Percentiles rank a stretch among this genome's conserved stretches.
These are phyloP conservation scores for Limonius californicus DNA, from an alignment of 1,140 invertebrate genomes.

Conservation along the genomic window DNA sequence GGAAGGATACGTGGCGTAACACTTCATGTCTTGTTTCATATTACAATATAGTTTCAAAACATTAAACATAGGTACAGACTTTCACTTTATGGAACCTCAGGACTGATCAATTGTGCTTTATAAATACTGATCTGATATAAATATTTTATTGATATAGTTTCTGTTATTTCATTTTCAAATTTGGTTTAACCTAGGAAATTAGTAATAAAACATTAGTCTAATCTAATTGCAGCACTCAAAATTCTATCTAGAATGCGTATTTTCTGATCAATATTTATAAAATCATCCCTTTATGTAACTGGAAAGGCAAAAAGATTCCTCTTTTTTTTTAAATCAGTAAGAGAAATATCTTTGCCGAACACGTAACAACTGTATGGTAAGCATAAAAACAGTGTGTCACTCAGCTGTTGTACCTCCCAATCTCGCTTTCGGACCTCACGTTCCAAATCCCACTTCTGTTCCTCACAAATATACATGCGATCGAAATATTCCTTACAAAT, in stretches of 20 bases:
- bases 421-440: slow-evolving; percentile 97
- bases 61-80: background rate
- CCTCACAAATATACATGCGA: slow-evolving; percentile 93
- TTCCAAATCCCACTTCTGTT: slow-evolving; percentile 99
- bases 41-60: slow-evolving; percentile 2
- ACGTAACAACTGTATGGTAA: background rate
- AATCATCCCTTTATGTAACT: no score
- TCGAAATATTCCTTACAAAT: slow-evolving; percentile 94
- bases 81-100: slow-evolving; percentile 22
- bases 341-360: background rate
- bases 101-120: slow-evolving; percentile 25
- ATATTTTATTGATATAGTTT: no score
- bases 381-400: slow-evolving; percentile 12
- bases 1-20: slow-evolving; percentile 39
- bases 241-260: no score
- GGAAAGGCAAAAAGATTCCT: background rate
- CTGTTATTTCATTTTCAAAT: no score
- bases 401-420: slow-evolving; percentile 76
- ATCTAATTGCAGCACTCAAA: no score
- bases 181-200: no score
- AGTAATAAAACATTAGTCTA: no score
- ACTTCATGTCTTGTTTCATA: slow-evolving; percentile 39
- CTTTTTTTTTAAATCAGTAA: background rate
- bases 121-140: slow-evolving; percentile 24
- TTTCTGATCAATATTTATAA: no score